Base-by-base conservation (phyloP, 1,140 invertebrate genomes). In the Drosophila ficusphila region DNA sequence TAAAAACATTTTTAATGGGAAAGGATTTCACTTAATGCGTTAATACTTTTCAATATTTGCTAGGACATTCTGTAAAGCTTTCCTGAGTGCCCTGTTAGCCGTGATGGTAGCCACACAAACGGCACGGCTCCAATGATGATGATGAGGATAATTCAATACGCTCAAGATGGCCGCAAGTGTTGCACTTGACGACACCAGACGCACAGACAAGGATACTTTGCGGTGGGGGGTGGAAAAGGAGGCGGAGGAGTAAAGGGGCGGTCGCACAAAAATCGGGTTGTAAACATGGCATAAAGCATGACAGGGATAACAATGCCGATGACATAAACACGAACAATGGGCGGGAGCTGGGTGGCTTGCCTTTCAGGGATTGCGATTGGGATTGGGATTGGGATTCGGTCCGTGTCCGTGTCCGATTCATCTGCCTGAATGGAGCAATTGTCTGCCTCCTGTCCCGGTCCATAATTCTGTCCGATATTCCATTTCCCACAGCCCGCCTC, bases 231-330 rank as follows among this genome's bases (percentile, higher is more conserved):
- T 11, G 29, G 11, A 1, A 48, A 5, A 2, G 12, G 5, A 14
- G 48, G 60, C 21, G 23, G 44, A 7, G 23, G 6, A 12, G 11
- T 3, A 12, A 2, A 11, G 36, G 31, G 6, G 7, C 1, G 27
- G 29, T n/a, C 42, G 42, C 18, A 60, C 38, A 48, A 76, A 75
- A 76, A 75, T 76, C 71, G 71, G 72, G 62, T 69, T 76, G 73
- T 76, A 76, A 76, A 76, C 73, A 76, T 76, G 62, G 73, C 73
- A 75, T 68, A 75, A 75, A 76, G 72, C 73, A 76, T 76, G 73
- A 76, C 73, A 75, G 46, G 73, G 73, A 76, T 76, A 76, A 76
- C 73, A 76, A 76, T 75, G 73, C 62, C 54, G 71, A 60, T 75
- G 73, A 76, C 73, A 76, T 67, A 75, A 61, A 75, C 62, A 75